Conservation (phyloP, 2,888 invertebrate species). For the Macaria notata region DNA sequence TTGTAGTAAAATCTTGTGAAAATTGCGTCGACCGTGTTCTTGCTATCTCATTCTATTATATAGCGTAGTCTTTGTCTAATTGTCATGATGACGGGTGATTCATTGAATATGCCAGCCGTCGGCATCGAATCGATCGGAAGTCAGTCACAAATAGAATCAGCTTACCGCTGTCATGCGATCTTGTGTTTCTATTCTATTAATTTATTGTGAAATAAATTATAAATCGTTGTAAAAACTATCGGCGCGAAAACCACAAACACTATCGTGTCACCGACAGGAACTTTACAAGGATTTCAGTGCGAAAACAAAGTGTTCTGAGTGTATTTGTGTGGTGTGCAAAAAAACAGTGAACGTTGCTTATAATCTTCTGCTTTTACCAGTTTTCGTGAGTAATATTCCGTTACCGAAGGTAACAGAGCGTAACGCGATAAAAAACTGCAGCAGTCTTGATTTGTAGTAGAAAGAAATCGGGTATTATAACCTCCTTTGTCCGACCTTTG, state of each 20-base stretch:
- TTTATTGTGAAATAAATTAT: slow-evolving; percentile 48
- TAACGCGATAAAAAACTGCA: slow-evolving; percentile 51
- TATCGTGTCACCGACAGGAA: slow-evolving; percentile 34
- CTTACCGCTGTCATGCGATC: slow-evolving; percentile 53
- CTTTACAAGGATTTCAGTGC: slow-evolving; percentile 44
- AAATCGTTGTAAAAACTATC: slow-evolving; percentile 36
- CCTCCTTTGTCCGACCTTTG: slow-evolving; percentile 28
- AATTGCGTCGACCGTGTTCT: slow-evolving; percentile 12
- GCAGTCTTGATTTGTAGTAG: slow-evolving; percentile 41
- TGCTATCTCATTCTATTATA: slow-evolving; percentile 37
- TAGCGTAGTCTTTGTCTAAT: slow-evolving; percentile 49
- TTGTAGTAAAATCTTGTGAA: no score
- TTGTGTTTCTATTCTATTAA: slow-evolving; percentile 55
- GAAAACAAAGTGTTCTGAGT: slow-evolving; percentile 31
- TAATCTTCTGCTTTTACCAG: slow-evolving; percentile 55
- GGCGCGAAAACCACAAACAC: slow-evolving; percentile 34
- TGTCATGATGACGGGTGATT: slow-evolving; percentile 69
- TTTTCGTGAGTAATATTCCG: slow-evolving; percentile 57
- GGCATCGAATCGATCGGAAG: slow-evolving; percentile 54
- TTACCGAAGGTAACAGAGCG: slow-evolving; percentile 62
- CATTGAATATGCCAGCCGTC: slow-evolving; percentile 29
- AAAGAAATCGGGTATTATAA: slow-evolving; percentile 23
- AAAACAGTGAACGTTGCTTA: slow-evolving; percentile 50
- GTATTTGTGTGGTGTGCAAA: slow-evolving; percentile 34
- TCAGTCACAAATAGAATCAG: slow-evolving; percentile 68